Evolutionary conservation across 2,113 vertebrate genomes (phyloP), one percentile per base, ranked within the genome.

Genomic region (Craseonycteris thonglongyai): DNA sequence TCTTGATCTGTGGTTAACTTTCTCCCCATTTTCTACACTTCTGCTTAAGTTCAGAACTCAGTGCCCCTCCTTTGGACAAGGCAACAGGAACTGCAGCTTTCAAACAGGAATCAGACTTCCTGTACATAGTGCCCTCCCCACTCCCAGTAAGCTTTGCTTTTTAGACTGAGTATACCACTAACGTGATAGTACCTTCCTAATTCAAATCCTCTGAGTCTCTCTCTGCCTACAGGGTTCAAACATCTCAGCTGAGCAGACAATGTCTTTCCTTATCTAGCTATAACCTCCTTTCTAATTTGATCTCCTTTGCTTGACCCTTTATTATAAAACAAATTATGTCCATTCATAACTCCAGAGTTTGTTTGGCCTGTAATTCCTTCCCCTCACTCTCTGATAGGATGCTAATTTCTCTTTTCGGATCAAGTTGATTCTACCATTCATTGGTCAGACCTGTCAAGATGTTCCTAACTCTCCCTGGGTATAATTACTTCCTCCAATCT

Each of bases 341-440:
- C 58, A 56, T 96, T 58, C 16, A 33, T 30, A 45, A 16, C 59
- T 66, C 65, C 15, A 6, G 42, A 72, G 30, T 19, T 28, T 45
- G n/a, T 38, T 72, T 7, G 59, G 6, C 26, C 42, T 82, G 30
- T 40, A 65, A 61, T 59, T 76, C 54, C 47, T 84, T 82, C 9
- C 35, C 30, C 26, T 47, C 19, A 28, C 8, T 85, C n/a, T 84
- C 42, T 7, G 24, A 28, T 1, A 59, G 68, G 90, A 76, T 11
- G 10, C 16, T 19, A 30, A 4, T 58, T 71, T 61, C 21, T 49
- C 66, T 85, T 72, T 71, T 61, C 35, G 58, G 71, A 58, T 45
- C 7, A 47, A 79, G 22, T 5, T 54, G 91, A 94, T 87, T 75
- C 54, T 84, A 80, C 14, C 30, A 45, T n/a, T 84, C 84, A 81